Evolutionary conservation across 2,888 invertebrate species (phyloP).

Genomic region (Meteorus colon): DNA sequence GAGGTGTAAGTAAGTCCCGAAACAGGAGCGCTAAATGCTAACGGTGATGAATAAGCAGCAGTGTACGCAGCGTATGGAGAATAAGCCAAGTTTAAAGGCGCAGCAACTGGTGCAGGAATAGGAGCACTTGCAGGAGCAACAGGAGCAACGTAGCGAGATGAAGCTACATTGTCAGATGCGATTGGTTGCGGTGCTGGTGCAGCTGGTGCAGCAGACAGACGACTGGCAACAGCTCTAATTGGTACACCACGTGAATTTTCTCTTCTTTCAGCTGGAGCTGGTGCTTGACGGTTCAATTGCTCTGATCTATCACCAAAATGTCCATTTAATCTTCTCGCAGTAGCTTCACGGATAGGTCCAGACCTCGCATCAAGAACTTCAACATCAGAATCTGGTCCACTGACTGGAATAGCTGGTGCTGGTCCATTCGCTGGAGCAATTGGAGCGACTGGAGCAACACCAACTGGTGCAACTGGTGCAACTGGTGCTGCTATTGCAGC

Average conservation of each 20-base stretch:
- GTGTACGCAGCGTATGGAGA: conserved; percentile 62
- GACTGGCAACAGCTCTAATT: conserved; percentile 27
- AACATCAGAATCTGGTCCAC: conserved; percentile 69
- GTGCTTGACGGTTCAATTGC: conserved; percentile 34
- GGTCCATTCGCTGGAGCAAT: conserved; percentile 55
- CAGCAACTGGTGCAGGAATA: conserved; percentile 39
- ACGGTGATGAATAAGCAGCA: conserved; percentile 64
- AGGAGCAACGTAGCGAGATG: conserved; percentile 70
- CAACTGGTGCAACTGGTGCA: conserved; percentile 69
- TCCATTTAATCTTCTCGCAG: conserved; percentile 34
- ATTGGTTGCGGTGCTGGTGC: conserved; percentile 61
- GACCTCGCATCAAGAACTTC: conserved; percentile 68
- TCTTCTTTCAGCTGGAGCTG: conserved; percentile 35
- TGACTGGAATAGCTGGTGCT: conserved; percentile 30
- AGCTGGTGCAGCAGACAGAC: conserved; percentile 39
- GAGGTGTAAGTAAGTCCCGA: conserved; percentile 63
- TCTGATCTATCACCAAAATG: conserved; percentile 34
- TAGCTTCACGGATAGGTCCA: conserved; percentile 52
- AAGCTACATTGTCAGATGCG: conserved; percentile 72
- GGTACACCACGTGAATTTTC: conserved; percentile 34
- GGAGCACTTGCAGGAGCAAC: conserved; percentile 56
- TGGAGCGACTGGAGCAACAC: conserved; percentile 52
- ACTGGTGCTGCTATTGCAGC: conserved; percentile 50
- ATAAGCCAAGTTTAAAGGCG: conserved; percentile 55
- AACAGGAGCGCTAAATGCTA: conserved; percentile 64